Conservation (phyloP, 2,113 vertebrate species). For the Melanerpes aurifrons region DNA sequence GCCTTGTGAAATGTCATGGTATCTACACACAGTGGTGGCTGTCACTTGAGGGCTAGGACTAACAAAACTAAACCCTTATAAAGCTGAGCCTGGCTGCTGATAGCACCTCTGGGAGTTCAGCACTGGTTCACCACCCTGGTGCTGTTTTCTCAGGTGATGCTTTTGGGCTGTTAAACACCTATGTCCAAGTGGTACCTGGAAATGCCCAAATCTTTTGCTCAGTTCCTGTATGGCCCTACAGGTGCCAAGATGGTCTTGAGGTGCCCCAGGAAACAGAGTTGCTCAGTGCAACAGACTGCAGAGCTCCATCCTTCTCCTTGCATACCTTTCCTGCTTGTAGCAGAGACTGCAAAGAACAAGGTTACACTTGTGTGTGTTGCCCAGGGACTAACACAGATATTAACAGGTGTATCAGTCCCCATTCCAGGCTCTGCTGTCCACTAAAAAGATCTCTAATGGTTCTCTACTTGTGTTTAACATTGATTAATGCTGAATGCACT, state of each 20-base stretch:
- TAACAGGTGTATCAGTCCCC: neutral
- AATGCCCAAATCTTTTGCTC: neutral
- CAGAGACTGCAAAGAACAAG: neutral
- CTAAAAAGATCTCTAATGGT: neutral
- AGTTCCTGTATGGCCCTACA: rapidly evolving
- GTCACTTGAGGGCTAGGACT: no score
- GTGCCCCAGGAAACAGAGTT: neutral
- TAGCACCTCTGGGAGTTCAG: neutral
- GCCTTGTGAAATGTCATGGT: neutral
- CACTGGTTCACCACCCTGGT: neutral
- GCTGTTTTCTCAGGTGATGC: rapidly evolving
- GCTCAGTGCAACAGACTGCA: neutral
- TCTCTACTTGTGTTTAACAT: neutral
- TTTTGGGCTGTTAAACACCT: neutral
- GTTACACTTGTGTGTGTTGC: neutral
- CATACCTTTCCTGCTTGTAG: neutral
- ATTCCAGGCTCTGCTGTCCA: neutral
- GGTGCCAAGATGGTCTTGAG: neutral
- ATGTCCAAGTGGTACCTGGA: rapidly evolving
- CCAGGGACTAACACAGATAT: neutral
- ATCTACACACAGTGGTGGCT: rapidly evolving
- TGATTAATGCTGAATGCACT: neutral
- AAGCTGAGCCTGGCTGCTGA: neutral
- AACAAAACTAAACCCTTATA: neutral
- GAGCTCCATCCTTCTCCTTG: neutral